Evolutionary conservation across 92 coral and sea anemone genomes (phyloP).

Genomic region (Virgularia gustaviana): DNA sequence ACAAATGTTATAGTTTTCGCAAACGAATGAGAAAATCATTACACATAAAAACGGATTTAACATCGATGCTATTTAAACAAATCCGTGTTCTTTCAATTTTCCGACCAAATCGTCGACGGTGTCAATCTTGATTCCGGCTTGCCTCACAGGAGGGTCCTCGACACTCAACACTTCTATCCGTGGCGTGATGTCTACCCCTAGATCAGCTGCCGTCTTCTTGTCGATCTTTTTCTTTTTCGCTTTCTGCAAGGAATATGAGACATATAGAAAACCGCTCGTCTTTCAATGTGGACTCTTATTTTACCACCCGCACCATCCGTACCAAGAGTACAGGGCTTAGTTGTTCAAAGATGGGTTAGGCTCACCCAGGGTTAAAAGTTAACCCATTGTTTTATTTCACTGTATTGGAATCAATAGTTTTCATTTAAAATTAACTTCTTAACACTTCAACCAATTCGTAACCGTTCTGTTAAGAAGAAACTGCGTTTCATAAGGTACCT

Average conservation of each 20-base stretch:
- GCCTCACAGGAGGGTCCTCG: slow-evolving; percentile 85
- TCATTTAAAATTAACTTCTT: too few species aligned
- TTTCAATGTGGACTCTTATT: too few species aligned
- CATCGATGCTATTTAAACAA: slow-evolving; percentile 35
- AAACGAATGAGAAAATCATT: not conserved
- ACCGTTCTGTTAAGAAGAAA: too few species aligned
- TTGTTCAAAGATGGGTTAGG: not conserved
- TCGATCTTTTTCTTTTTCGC: slow-evolving; percentile 98
- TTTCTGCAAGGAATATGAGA: slow-evolving; percentile 75
- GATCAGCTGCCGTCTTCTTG: slow-evolving; percentile 81
- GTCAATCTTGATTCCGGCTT: slow-evolving; percentile 93
- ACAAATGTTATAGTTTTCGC: not conserved
- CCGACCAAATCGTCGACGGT: slow-evolving; percentile 83
- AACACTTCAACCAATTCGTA: too few species aligned
- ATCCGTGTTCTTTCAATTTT: slow-evolving; percentile 86
- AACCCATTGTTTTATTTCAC: too few species aligned
- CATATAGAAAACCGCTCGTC: not conserved
- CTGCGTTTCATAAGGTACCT: too few species aligned
- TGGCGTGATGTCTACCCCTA: slow-evolving; percentile 85
- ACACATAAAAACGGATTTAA: not conserved
- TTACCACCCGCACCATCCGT: too few species aligned
- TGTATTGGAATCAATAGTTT: too few species aligned
- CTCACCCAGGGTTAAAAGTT: too few species aligned
- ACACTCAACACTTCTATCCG: slow-evolving; percentile 76
- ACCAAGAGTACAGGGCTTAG: not conserved